Base-by-base conservation (phyloP, 2,888 invertebrate species). In the Agrotis puta region DNA sequence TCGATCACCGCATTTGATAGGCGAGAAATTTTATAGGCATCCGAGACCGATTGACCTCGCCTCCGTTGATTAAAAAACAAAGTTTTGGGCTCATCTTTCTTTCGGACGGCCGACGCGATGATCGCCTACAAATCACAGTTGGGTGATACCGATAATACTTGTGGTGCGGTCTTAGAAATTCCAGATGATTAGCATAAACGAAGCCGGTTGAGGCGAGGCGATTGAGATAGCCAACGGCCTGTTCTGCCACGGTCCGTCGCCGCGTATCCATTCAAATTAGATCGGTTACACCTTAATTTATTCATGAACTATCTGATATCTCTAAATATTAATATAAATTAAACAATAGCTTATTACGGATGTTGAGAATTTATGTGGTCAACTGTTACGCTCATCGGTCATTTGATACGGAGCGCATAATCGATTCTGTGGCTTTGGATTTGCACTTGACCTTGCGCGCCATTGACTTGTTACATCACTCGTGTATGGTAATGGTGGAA, bases 361-460 rank as follows among this genome's bases (percentile, higher is more conserved):
- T 81, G 77, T 74, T 69, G 74, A 79, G 63, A 70, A 81, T 83
- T 75, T 71, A 71, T 83, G 70, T 76, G 64, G 74, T 85, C 74
- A 78, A 63, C 61, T 76, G 75, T 84, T 81, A 80, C 77, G 75
- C 75, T 82, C 67, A 76, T 78, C 77, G 77, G 83, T 81, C 78
- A 86, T 85, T 86, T 77, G 73, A 85, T 78, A 81, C 84, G 77
- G 82, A 83, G 86, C 85, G 82, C 79, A 82, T 86, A 90, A 92
- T 90, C 87, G 85, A 89, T 91, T 90, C 85, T 75, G 68, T 77
- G 84, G 83, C 77, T 83, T 79, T 78, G 84, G 83, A 73, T 83
- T 79, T 89, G 90, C 89, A 89, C 92, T 93, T 93, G 93, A 92
- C 91, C 92, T 93, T 93, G 90, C 81, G 71, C 64, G 79, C 70